A percentile compares a stretch with the other conserved stretches of the same genome.
phyloP scores from a whole-genome alignment of 2,888 invertebrate genomes.

The Nephrotoma appendiculata region DNA sequence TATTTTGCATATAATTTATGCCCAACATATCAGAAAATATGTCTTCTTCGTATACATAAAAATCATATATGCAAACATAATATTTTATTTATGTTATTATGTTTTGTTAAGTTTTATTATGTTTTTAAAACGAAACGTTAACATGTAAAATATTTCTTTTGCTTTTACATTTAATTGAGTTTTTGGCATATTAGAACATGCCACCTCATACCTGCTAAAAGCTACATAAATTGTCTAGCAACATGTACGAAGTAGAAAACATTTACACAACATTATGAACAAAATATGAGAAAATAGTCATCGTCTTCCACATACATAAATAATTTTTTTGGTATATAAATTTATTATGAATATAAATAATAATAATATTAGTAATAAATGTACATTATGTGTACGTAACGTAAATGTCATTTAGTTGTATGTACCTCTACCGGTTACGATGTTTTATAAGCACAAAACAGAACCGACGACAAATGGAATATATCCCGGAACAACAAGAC shows the following conservation, averaged over 20 bases:
- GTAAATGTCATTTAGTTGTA: not conserved
- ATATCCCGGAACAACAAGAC: not conserved
- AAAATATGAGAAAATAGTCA: not conserved
- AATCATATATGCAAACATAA: no score
- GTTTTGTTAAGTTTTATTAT: no score
- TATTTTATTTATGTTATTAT: no score
- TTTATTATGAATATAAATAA: not conserved
- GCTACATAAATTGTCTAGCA: not conserved
- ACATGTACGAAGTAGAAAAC: not conserved
- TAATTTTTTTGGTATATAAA: not conserved
- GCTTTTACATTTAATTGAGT: not conserved
- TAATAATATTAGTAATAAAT: not conserved
- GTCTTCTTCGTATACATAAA: no score
- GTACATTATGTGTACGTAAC: not conserved
- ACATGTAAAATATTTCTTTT: no score
- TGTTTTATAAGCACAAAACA: not conserved
- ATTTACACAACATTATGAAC: not conserved
- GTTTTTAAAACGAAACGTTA: no score
- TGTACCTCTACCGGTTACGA: not conserved
- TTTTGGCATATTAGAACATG: not conserved
- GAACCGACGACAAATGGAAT: not conserved
- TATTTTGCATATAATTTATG: no score
- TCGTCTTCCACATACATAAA: not conserved
- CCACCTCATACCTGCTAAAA: not conserved
- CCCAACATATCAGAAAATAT: no score